Evolutionary conservation across 2,888 invertebrate species (phyloP), one percentile per base, ranked within the genome.

Genomic region (Abrostola triplasia): DNA sequence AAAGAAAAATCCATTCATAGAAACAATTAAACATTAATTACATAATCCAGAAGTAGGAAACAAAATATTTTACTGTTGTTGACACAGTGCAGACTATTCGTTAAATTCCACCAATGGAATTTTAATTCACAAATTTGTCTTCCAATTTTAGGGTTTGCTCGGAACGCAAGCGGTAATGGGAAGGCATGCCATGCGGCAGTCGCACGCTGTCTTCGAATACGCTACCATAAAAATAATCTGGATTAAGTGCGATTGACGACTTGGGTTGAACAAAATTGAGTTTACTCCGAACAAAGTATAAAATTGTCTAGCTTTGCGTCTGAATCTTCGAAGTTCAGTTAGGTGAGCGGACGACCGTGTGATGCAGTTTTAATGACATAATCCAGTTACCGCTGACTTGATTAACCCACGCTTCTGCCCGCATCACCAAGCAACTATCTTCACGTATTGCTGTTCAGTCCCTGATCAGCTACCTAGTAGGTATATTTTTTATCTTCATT

Each of bases 301-400:
- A 62, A 63, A 53, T 69, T 62, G 53, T 67, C 51, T 64, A 60
- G 36, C 54, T 69, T 38, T 52, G 12, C 57, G 59, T 73, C 76
- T 76, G 73, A 75, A 80, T 84, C 84, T 85, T 83, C 79, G 76
- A 86, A 88, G 90, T 92, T 88, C 92, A 90, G 91, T 92, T 92
- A 92, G 81, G 70, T 71, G 74, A 84, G 77, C 82, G 86, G 84
- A 86, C 84, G 85, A 85, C 82, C 87, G 84, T 86, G 81, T 89
- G 91, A 92, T 92, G 91, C 90, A 92, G 90, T 90, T 92, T 92
- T 93, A 92, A 93, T 93, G 92, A 90, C 88, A 89, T 92, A 92
- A 92, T 92, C 87, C 87, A 85, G 88, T 90, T 91, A 92, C 89
- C 89, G 91, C 89, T 89, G 89, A 89, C 88, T 92, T 89, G 86